These are phyloP conservation scores for Eunapius fragilis DNA, from an alignment of 37 sponge, comb jelly and placozoan genomes.

Conservation along the genomic window DNA sequence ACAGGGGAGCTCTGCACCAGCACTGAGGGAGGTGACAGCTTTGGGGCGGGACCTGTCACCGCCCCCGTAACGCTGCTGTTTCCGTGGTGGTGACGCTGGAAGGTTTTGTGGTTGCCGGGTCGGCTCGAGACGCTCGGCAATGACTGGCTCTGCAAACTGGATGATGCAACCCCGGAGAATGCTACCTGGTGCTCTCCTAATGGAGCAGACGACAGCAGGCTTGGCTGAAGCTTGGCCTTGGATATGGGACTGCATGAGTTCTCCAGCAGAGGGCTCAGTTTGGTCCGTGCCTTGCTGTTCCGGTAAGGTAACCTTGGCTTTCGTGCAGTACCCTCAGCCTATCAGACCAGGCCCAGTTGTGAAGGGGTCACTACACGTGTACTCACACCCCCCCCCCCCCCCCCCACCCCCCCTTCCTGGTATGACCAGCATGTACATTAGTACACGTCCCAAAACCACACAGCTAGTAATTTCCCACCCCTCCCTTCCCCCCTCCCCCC, in stretches of 20 bases:
- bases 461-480: too few relatives aligned
- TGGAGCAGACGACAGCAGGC: conserved; percentile 5
- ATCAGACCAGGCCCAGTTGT: too few relatives aligned
- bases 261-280: conserved; percentile 66
- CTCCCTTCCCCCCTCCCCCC: too few relatives aligned
- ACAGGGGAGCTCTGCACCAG: conserved; percentile 12
- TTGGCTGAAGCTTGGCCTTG: conserved; percentile 18
- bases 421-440: too few relatives aligned
- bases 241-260: conserved; percentile 46
- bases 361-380: too few relatives aligned
- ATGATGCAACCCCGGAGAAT: background rate
- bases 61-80: background rate
- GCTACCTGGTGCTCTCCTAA: background rate
- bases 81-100: background rate
- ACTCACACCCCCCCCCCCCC: too few relatives aligned
- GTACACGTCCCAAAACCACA: too few relatives aligned
- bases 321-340: conserved; percentile 13
- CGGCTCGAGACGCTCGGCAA: too few relatives aligned
- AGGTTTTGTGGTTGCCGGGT: too few relatives aligned
- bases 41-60: background rate
- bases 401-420: too few relatives aligned
- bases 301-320: background rate
- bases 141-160: background rate
- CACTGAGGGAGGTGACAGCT: background rate
- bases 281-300: conserved; percentile 47